These are phyloP conservation scores for Paraescarpia echinospica DNA, from an alignment of 1,140 invertebrate species.

Conservation along the genomic window DNA sequence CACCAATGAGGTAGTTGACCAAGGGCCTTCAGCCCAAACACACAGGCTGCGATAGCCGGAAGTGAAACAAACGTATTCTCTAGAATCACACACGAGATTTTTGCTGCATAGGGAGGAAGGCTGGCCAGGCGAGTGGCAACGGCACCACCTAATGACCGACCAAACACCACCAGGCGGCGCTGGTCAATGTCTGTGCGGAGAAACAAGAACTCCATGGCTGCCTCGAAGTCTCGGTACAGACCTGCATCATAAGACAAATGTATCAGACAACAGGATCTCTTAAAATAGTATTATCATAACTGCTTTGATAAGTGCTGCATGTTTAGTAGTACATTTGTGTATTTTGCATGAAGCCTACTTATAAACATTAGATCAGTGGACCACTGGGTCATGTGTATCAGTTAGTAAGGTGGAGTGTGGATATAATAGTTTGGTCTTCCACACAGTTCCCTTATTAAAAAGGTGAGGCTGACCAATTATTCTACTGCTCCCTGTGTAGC, in stretches of 20 bases:
- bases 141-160: conserved; percentile 84
- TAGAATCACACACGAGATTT: conserved; percentile 80
- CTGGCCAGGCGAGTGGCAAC: conserved; percentile 82
- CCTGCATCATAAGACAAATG: conserved; percentile 52
- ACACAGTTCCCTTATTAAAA: too few species aligned
- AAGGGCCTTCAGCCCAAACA: conserved; percentile 41
- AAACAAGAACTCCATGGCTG: conserved; percentile 81
- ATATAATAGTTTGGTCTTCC: too few species aligned
- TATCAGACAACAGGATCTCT: background rate
- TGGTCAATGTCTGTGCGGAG: conserved; percentile 80
- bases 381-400: too few species aligned
- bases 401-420: too few species aligned
- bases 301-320: too few species aligned
- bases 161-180: conserved; percentile 87
- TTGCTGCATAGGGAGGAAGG: conserved; percentile 64
- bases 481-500: too few species aligned
- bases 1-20: conserved; percentile 42
- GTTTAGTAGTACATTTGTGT: too few species aligned
- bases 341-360: too few species aligned
- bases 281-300: background rate
- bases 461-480: too few species aligned
- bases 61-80: conserved; percentile 96
- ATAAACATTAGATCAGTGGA: too few species aligned
- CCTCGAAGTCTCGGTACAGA: conserved; percentile 82
- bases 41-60: conserved; percentile 74